Base-by-base conservation (phyloP, 2,797 vertebrate species). In the Cyprinella venusta region DNA sequence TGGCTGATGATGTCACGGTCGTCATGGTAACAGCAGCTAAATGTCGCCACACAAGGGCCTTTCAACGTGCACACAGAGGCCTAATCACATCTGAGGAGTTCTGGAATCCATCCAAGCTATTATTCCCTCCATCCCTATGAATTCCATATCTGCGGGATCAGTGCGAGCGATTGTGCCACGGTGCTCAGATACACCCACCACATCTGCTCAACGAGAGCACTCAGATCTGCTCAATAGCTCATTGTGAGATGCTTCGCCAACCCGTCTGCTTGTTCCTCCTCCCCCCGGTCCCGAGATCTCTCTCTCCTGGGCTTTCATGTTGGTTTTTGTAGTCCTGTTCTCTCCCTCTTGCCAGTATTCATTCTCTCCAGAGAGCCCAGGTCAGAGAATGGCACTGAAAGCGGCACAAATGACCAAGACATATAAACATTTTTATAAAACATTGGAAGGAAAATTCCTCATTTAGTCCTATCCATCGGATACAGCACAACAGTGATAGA, bases 151-250 rank as follows among this genome's bases (percentile, higher is more conserved):
- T 82, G 69, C 56, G 71, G 76, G 26, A 76, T 85, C 76, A 18
- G 33, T 78, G 76, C 70, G 54, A 79, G 71, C 38, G 69, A 82
- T 74, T 84, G 78, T 80, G 72, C 80, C 78, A 69, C 8, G 74
- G 69, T 45, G 72, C 42, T 59, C 82, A 18, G 84, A 84, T 76
- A 84, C 84, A 71, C 84, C 86, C 86, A 63, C 79, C 84, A 87
- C 86, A 86, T 75, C 86, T 86, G 84, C 84, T 86, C 82, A 84
- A 84, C 74, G 85, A 85, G 81, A 77, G 56, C 85, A 86, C 81
- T 88, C 82, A 84, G 84, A 61, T 68, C 38, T 77, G 26, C 76
- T 88, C 75, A 88, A 86, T 86, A 70, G 76, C 65, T 84, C 87
- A 84, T 88, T 88, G 85, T 88, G 81, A 77, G 59, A n/a, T 63